Evolutionary conservation across 2,888 invertebrate species (phyloP).

Genomic region (Volucella zonaria): DNA sequence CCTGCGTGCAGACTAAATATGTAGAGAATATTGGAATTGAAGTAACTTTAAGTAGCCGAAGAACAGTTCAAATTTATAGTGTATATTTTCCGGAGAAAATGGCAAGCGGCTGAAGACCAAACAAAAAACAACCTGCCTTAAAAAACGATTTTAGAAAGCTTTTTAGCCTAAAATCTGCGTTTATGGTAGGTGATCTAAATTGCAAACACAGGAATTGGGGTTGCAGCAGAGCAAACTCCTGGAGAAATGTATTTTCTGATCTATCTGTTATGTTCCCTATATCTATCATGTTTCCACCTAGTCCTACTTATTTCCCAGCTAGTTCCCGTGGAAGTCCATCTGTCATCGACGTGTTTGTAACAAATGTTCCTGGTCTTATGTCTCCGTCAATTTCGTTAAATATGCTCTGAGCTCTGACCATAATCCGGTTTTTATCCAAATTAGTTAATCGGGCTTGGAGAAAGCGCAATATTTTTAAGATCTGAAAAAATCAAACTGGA

Average conservation of each 20-base stretch:
- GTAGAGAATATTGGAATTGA: conserved; percentile 15
- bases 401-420: too few relatives aligned
- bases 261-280: conserved; percentile 1
- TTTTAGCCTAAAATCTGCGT: conserved; percentile 12
- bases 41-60: background rate
- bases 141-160: conserved; percentile 24
- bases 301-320: too few relatives aligned
- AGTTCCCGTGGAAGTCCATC: too few relatives aligned
- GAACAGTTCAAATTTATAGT: background rate
- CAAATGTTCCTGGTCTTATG: too few relatives aligned
- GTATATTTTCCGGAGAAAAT: too few relatives aligned
- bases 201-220: conserved; percentile 23
- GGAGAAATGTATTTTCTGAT: conserved; percentile 13
- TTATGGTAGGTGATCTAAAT: conserved; percentile 24
- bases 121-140: background rate
- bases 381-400: too few relatives aligned
- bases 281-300: conserved; percentile 10
- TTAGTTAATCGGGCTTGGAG: too few relatives aligned
- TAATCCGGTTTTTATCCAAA: too few relatives aligned
- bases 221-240: conserved; percentile 15
- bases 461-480: too few relatives aligned
- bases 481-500: too few relatives aligned
- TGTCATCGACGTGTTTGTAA: too few relatives aligned
- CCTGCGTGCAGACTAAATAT: background rate
- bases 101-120: too few relatives aligned